Conservation (phyloP, 2,113 vertebrate genomes). For the Zapus hudsonius region DNA sequence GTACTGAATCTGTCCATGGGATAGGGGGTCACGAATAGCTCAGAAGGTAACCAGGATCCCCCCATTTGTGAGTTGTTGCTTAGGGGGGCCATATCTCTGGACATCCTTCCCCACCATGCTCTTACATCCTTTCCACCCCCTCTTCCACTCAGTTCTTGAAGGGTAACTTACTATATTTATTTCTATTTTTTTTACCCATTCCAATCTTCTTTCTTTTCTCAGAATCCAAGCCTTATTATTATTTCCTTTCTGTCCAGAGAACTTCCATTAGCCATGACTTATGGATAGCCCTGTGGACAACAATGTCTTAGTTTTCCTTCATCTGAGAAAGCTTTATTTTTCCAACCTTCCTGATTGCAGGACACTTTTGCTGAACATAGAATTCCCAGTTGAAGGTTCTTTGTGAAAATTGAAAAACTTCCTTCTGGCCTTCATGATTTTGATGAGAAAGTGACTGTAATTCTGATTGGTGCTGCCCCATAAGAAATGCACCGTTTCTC, state of each 20-base stretch:
- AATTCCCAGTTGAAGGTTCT: not conserved
- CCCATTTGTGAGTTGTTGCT: too few relatives aligned
- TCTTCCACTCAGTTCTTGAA: too few relatives aligned
- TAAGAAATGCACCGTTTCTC: not conserved
- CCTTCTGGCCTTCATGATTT: too few relatives aligned
- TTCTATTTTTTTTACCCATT: not conserved
- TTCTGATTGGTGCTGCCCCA: not conserved
- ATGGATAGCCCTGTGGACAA: not conserved
- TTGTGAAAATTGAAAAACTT: not conserved
- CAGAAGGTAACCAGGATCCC: too few relatives aligned
- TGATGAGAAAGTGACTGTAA: not conserved
- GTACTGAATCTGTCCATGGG: too few relatives aligned
- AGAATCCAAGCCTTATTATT: not conserved
- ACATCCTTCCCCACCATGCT: too few relatives aligned
- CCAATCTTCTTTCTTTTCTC: not conserved
- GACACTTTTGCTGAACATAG: not conserved
- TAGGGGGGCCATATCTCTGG: too few relatives aligned
- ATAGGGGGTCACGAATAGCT: too few relatives aligned
- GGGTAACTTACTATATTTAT: too few relatives aligned
- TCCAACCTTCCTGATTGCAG: not conserved
- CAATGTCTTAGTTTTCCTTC: conserved; percentile 12
- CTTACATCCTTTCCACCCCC: too few relatives aligned
- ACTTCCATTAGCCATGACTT: not conserved
- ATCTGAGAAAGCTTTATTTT: not conserved
- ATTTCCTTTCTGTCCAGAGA: not conserved